phyloP scores from a whole-genome alignment of 2,797 vertebrate species.

The Sternotherus odoratus region DNA sequence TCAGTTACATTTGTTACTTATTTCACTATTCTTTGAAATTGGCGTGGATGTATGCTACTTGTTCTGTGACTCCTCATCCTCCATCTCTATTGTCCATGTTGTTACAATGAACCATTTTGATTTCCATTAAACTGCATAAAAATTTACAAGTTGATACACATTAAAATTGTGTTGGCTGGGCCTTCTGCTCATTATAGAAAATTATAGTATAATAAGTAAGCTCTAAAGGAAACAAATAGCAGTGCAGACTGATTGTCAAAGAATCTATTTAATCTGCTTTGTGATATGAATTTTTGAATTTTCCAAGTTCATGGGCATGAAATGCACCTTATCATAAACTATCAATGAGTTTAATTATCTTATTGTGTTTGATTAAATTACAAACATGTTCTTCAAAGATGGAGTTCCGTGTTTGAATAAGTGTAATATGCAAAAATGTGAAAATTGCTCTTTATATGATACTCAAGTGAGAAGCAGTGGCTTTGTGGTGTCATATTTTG shows the following conservation, averaged over 20 bases:
- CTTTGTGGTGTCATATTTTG: constrained; percentile 64
- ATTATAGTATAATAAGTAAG: not conserved
- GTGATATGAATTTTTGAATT: constrained; percentile 2
- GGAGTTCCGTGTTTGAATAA: constrained; percentile 36
- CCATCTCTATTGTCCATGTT: not conserved
- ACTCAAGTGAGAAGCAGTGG: constrained; percentile 33
- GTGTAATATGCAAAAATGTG: constrained; percentile 51
- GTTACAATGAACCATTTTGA: not conserved
- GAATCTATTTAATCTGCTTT: constrained; percentile 20
- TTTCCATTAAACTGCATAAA: constrained; percentile 21
- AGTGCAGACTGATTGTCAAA: not conserved
- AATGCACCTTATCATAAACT: constrained; percentile 35
- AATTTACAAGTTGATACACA: not conserved
- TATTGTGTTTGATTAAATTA: constrained; percentile 60
- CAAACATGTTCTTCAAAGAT: constrained; percentile 61
- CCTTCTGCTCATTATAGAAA: not conserved
- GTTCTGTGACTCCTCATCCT: not conserved
- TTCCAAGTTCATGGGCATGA: constrained; percentile 40
- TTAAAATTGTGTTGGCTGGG: constrained; percentile 1
- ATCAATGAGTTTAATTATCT: constrained; percentile 58
- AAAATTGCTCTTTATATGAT: constrained; percentile 24
- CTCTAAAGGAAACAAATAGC: not conserved
- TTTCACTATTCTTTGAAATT: not conserved
- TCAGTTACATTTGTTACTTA: not conserved
- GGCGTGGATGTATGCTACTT: fast-evolving